Conservation (phyloP, 2,888 invertebrate species). For the Cheilosia vernalis region DNA sequence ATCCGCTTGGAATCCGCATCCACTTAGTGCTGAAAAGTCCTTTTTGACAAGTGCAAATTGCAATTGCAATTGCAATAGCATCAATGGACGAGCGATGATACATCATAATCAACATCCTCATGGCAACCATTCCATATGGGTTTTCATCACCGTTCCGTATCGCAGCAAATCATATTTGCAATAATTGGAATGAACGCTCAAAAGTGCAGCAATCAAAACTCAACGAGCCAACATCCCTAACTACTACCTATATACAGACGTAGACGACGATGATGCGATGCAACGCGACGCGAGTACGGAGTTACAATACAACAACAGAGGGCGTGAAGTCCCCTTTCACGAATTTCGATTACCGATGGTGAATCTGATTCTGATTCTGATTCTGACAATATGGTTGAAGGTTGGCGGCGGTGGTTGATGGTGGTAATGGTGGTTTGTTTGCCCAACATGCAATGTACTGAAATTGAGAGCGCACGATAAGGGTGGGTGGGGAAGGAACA, state of each 20-base stretch:
- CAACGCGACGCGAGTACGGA: constrained; percentile 12
- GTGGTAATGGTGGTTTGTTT: constrained; percentile 73
- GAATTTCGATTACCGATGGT: constrained; percentile 73
- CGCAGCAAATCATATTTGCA: constrained; percentile 74
- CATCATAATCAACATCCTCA: constrained; percentile 72
- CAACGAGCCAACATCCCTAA: constrained; percentile 67
- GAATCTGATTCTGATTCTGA: constrained; percentile 66
- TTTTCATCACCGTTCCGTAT: constrained; percentile 68
- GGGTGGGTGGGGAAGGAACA: not conserved
- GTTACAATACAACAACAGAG: constrained; percentile 64
- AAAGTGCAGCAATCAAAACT: constrained; percentile 75
- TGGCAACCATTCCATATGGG: constrained; percentile 54
- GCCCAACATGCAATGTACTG: constrained; percentile 61
- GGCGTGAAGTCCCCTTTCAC: constrained; percentile 66
- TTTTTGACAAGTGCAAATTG: constrained; percentile 74
- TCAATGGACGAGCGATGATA: constrained; percentile 71
- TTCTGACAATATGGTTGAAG: constrained; percentile 74
- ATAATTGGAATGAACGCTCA: constrained; percentile 73
- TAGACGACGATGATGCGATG: not conserved
- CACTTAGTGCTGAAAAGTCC: constrained; percentile 71
- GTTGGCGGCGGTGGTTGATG: constrained; percentile 60
- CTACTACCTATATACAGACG: constrained; percentile 19
- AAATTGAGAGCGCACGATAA: constrained; percentile 35
- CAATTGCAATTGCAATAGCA: constrained; percentile 73
- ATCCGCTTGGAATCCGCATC: constrained; percentile 64